Conservation (phyloP, 2,888 invertebrate genomes). For the Acronicta psi region DNA sequence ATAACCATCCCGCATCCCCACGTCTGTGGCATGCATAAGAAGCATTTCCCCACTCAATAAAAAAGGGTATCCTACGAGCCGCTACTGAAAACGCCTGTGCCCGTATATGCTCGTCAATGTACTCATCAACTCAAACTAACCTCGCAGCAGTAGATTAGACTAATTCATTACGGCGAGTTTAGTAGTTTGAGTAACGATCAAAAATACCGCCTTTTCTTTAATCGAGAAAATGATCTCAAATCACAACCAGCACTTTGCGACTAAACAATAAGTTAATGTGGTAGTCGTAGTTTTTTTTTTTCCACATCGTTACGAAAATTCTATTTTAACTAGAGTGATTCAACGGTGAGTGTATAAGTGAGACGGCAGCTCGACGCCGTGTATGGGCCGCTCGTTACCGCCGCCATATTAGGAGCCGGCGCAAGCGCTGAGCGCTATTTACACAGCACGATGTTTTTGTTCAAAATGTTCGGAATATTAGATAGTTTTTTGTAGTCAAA, state of each 20-base stretch:
- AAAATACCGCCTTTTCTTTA: no score
- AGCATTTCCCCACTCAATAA: no score
- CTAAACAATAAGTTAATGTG: neutral
- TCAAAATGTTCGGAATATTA: conserved; percentile 13
- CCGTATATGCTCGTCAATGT: no score
- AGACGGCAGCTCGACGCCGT: conserved; percentile 55
- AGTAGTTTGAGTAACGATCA: no score
- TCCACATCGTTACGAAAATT: conserved; percentile 37
- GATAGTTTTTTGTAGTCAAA: conserved; percentile 39
- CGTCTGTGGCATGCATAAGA: no score
- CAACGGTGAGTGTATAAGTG: conserved; percentile 52
- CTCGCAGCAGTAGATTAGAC: neutral
- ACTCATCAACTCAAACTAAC: neutral
- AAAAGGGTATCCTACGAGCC: no score
- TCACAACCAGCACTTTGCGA: neutral
- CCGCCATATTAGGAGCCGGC: conserved; percentile 56
- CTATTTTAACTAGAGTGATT: conserved; percentile 56
- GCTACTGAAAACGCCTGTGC: no score
- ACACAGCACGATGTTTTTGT: conserved; percentile 52
- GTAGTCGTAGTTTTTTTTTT: conserved; percentile 24
- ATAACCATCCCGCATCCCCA: no score
- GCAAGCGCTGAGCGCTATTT: conserved; percentile 46
- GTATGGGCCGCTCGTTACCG: conserved; percentile 54
- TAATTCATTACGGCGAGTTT: no score
- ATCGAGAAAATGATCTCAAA: neutral